Base-by-base conservation (phyloP, 2,888 invertebrate species). In the Ceraclea dissimilis region DNA sequence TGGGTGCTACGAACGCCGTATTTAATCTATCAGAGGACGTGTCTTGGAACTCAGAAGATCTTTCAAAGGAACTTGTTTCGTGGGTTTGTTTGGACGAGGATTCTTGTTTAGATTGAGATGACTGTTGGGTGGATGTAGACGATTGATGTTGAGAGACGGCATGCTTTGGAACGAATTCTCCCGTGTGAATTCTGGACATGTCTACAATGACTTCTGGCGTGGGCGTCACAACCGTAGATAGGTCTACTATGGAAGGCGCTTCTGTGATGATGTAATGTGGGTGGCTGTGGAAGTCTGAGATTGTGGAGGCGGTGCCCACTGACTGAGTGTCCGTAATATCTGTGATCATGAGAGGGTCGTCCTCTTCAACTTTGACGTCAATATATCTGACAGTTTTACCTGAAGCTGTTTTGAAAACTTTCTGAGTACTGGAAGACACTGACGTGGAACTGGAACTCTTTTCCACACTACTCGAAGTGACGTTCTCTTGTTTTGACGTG, bases 221-320 rank as follows among this genome's bases (percentile, higher is more conserved):
- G 59, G 67, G 68, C 16, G 54, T 49, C 11, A 59, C 43, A 65
- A 75, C 75, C 13, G 39, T n/a, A n/a, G 77, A 75, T 55, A 78
- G 68, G 63, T 78, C 78, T 34, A 69, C 67, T 39, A 76, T 70
- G 43, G 78, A 78, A 22, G 77, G 77, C 50, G 78, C 77, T 66
- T 78, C 78, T 43, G 78, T 77, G 59, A 78, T 77, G 63, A 77
- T 76, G 63, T 78, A 78, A 68, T 76, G 76, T 57, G 78, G 78
- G 61, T 78, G 78, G 65, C 76, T 77, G 63, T 74, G 76, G 63
- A 70, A 73, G 63, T 78, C 78, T 34, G 78, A 77, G 65, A 78
- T 67, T 20, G 72, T 74, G 49, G 78, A 78, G 62, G 78, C 76
- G 62, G 73, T 74, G 19, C 60, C 58, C 59, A 75, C 68, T 58